Base-by-base conservation (phyloP, 2,888 invertebrate species). In the Caenorhabditis uteleia region DNA sequence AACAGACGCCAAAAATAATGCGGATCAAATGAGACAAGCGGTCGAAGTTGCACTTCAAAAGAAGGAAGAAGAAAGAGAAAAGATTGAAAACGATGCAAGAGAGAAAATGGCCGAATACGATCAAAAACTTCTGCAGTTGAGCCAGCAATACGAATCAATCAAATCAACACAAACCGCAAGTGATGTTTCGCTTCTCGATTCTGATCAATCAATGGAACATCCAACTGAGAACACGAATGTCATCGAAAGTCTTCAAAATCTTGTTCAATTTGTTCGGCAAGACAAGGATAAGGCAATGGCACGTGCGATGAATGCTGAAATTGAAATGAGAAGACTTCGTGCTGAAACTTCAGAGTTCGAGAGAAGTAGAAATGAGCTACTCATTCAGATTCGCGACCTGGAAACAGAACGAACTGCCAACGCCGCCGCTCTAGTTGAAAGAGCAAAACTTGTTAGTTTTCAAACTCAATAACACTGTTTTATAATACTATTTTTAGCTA, bases 231-330 rank as follows among this genome's bases (percentile, higher is more conserved):
- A 45, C 3, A 18, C 45, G 23, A 33, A 33, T 16, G n/a, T 16
- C 2, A 40, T 68, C 3, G 44, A 49, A 8, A 53, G 48, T 4
- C 53, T 60, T 5, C 59, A 68, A 25, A 36, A 27, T 25, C 33
- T 71, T 12, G 31, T 71, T 10, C 56, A 62, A 7, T 60, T 62
- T 38, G 46, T 68, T 5, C 56, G 71, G 16, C 43, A 68, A 43
- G 60, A 61, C n/a, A 66, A 68, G 34, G 57, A 68, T 21, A 54
- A 73, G 50, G 67, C 71, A 1, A 26, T 60, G 0, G 42, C 23
- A 21, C 51, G 74, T 29, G 57, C 71, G 4, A 67, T 74, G 71
- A 58, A 51, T 25, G 66, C 74, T 4, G 74, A 74, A 51, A 60
- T 74, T 2, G 71, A 71, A 16, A 64, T 68, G 58, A 43, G 49